Evolutionary conservation across 2,113 vertebrate genomes (phyloP).

Genomic region (Nycticebus coucang): DNA sequence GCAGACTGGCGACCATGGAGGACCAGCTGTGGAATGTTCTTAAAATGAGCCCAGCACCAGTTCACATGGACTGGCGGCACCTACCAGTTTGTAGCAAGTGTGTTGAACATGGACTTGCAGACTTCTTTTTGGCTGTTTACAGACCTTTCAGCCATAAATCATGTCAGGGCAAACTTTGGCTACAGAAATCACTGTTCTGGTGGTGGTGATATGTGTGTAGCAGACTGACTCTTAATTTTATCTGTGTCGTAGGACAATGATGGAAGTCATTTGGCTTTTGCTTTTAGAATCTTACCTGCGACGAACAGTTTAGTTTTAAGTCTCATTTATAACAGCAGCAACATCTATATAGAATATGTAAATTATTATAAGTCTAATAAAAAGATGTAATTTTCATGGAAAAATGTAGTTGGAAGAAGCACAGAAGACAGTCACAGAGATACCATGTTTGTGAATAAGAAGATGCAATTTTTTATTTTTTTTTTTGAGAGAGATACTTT

Average conservation of each 20-base stretch:
- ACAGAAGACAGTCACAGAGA: not conserved
- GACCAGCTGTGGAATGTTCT: not conserved
- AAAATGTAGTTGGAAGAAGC: constrained; percentile 9
- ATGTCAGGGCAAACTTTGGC: not conserved
- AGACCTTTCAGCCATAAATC: not conserved
- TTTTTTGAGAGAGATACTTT: too few relatives aligned
- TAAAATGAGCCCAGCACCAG: not conserved
- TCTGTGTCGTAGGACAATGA: not conserved
- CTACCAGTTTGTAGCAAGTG: not conserved
- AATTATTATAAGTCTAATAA: not conserved
- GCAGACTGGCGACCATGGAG: not conserved
- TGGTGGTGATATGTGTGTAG: not conserved
- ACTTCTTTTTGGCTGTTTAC: not conserved
- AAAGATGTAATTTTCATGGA: not conserved
- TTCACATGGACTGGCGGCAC: not conserved
- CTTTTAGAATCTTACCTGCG: not conserved
- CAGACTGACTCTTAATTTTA: not conserved
- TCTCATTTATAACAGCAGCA: not conserved
- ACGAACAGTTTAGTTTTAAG: not conserved
- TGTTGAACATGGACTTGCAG: not conserved
- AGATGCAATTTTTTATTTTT: not conserved
- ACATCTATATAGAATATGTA: not conserved
- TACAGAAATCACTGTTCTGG: not conserved
- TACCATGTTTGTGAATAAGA: constrained; percentile 9
- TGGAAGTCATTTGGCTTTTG: not conserved